These are phyloP conservation scores for Rousettus madagascariensis DNA, from an alignment of 2,797 vertebrate genomes.

Conservation along the genomic window DNA sequence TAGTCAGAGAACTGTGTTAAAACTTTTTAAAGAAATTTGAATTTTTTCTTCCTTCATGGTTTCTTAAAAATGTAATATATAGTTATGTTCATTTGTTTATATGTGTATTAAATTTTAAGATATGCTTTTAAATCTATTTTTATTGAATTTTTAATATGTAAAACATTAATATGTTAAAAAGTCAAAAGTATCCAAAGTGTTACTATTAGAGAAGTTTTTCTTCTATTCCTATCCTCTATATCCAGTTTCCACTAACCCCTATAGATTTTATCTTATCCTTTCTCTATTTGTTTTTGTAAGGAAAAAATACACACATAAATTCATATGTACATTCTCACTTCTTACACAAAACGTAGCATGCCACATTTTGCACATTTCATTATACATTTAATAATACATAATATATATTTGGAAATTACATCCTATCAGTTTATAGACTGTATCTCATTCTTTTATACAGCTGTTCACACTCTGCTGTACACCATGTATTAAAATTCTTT, in stretches of 20 bases:
- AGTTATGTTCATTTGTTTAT: not conserved
- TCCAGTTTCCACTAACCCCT: not conserved
- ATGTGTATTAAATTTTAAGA: not conserved
- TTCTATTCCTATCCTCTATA: not conserved
- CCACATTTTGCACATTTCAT: not conserved
- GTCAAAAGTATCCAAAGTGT: not conserved
- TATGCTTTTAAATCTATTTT: not conserved
- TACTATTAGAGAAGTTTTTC: not conserved
- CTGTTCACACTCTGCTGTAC: not conserved
- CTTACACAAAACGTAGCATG: not conserved
- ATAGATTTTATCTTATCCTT: not conserved
- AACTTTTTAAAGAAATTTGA: not conserved
- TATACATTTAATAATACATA: not conserved
- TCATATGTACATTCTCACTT: not conserved
- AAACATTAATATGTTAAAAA: conserved; percentile 20
- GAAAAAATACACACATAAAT: not conserved
- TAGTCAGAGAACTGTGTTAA: not conserved
- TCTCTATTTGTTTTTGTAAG: not conserved
- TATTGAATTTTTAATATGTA: not conserved
- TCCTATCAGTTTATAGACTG: not conserved
- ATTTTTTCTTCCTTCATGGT: not conserved
- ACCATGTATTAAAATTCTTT: not conserved
- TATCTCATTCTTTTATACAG: not conserved
- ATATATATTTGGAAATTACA: not conserved
- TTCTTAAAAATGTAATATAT: conserved; percentile 16